These are phyloP conservation scores for Cepaea nemoralis DNA, from an alignment of 1,140 invertebrate genomes.

Conservation along the genomic window DNA sequence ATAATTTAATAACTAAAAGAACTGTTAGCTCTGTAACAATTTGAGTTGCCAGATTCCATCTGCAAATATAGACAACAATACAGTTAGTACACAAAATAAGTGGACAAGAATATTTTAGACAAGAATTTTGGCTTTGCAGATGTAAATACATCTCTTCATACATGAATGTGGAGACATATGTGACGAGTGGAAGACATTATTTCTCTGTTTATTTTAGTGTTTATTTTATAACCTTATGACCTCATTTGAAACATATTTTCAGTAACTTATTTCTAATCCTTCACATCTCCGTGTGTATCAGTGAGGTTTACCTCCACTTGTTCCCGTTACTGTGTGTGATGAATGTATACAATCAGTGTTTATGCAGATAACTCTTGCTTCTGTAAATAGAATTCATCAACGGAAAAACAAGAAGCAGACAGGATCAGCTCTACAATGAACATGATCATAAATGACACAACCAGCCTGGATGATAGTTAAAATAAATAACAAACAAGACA, in stretches of 20 bases:
- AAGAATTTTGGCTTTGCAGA: too few relatives aligned
- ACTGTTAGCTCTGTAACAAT: too few relatives aligned
- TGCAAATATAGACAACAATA: neutral
- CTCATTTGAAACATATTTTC: neutral
- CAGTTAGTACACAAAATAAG: neutral
- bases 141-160: neutral
- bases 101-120: neutral
- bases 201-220: conserved; percentile 5
- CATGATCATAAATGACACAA: too few relatives aligned
- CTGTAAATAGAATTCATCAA: too few relatives aligned
- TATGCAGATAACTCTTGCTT: neutral
- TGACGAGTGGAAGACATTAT: neutral
- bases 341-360: neutral
- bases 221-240: neutral
- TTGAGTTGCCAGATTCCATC: neutral
- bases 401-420: neutral
- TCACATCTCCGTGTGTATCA: neutral
- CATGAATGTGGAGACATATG: neutral
- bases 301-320: neutral
- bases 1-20: too few relatives aligned
- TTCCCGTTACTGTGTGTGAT: neutral
- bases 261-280: conserved; percentile 2
- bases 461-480: too few relatives aligned
- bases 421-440: too few relatives aligned
- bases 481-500: too few relatives aligned